Evolutionary conservation across 2,888 invertebrate species (phyloP), one percentile per base, ranked within the genome.

Genomic region (Archaeoteleia sp.): DNA sequence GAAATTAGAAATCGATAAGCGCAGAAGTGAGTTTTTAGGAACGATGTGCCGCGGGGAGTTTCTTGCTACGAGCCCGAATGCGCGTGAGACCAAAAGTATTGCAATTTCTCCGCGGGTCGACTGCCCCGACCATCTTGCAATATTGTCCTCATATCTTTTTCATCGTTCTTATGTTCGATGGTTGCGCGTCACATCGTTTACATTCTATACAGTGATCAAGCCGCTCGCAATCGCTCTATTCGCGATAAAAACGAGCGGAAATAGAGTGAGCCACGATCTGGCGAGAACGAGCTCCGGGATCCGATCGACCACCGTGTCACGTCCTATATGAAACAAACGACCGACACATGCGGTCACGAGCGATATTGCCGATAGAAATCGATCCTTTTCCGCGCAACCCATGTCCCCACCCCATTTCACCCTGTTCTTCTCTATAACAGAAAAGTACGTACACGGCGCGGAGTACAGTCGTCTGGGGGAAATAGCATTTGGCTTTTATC

Each of bases 401-500:
- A 27, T 25, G 57, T 53, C 39, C 14, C 53, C 37, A 13, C 39
- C 30, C 32, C 12, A 9, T 10, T 9, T 48, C 29, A 7, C 45
- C 12, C 42, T 29, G 42, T 61, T 39, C 61, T 61, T 53, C 49
- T 35, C 45, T 57, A 49, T 34, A 58, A 49, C 49, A 54, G 49
- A 51, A 55, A 58, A 65, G 39, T 60, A 58, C 54, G 35, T 43
- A 54, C 39, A 58, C 39, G 53, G 40, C 10, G 30, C 45, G 14
- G 53, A 61, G 48, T 57, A 61, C 35, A 49, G 48, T 61, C 43
- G 61, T 49, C 57, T 27, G 29, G 14, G 8, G 55, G 27, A 55
- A 66, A 69, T 61, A 53, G 61, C 53, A 62, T 57, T 69, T 46
- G 63, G 48, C 57, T 69, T 66, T 65, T 66, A 69, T 69, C 61